Conservation (phyloP, 2,113 vertebrate species). For the Hydrochoerus hydrochaeris region DNA sequence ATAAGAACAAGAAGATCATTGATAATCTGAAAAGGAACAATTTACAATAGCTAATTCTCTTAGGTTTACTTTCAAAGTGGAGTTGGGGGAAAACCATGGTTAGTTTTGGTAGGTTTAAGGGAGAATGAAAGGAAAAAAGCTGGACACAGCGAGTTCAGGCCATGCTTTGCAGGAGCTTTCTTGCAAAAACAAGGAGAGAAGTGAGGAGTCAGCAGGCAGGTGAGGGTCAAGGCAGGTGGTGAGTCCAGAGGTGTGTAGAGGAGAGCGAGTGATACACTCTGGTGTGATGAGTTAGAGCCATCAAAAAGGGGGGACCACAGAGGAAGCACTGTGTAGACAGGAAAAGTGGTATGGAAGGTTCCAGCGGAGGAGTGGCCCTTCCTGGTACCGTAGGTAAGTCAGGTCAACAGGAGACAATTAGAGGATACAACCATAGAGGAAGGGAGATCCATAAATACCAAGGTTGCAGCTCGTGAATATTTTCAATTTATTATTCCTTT, state of each 20-base stretch:
- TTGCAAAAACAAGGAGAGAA: background rate
- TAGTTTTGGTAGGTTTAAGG: background rate
- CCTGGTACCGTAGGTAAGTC: background rate
- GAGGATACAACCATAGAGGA: background rate
- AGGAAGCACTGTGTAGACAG: too few relatives aligned
- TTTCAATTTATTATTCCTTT: background rate
- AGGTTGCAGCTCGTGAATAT: background rate
- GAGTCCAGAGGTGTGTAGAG: background rate
- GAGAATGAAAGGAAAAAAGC: background rate
- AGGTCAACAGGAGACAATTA: background rate
- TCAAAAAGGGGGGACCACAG: background rate
- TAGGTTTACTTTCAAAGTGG: background rate
- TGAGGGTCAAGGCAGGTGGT: background rate
- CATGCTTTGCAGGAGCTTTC: background rate
- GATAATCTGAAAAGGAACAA: background rate
- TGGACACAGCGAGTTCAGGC: background rate
- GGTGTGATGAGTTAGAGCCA: background rate
- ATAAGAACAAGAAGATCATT: background rate
- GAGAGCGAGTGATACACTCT: background rate
- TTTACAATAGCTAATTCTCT: background rate
- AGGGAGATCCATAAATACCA: fast-evolving
- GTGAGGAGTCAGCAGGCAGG: background rate
- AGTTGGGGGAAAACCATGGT: background rate
- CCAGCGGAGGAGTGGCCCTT: background rate
- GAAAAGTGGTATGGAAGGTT: background rate